Percentiles rank a stretch among this genome's conserved stretches.
phyloP scores from a whole-genome alignment of 2,113 vertebrate species.

The Malurus cyaneus region DNA sequence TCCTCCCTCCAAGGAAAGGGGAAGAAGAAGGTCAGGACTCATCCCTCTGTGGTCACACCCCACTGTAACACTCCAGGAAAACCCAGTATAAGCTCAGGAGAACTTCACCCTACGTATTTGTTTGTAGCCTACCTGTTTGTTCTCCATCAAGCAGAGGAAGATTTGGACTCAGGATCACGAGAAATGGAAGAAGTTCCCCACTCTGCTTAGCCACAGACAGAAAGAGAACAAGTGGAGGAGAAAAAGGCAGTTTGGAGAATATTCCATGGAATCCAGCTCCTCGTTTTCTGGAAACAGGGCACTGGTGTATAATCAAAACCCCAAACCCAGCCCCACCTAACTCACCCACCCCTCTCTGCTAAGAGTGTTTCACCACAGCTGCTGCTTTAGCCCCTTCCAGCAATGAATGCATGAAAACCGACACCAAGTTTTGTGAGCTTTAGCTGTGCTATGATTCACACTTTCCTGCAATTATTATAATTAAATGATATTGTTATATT shows the following conservation, averaged over 20 bases:
- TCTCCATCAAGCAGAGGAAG: neutral
- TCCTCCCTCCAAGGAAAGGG: neutral
- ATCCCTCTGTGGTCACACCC: neutral
- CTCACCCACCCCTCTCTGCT: neutral
- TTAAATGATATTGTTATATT: neutral
- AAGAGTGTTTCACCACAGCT: neutral
- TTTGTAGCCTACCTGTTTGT: neutral
- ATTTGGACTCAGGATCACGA: rapidly evolving
- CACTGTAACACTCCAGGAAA: neutral
- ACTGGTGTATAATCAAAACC: neutral
- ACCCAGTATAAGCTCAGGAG: neutral
- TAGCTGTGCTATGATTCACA: neutral
- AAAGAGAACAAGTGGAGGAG: neutral
- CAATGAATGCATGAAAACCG: neutral
- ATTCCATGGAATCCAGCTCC: neutral
- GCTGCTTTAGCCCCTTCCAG: neutral
- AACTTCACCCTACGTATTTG: neutral
- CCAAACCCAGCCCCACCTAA: neutral
- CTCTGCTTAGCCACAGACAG: neutral
- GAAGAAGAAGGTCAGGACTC: neutral
- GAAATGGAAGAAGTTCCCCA: neutral
- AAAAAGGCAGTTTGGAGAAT: neutral
- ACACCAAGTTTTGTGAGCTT: neutral
- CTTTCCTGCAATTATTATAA: neutral
- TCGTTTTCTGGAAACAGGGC: neutral